Conservation (phyloP, 2,888 invertebrate genomes). For the Bursaphelenchus okinawaensis region DNA sequence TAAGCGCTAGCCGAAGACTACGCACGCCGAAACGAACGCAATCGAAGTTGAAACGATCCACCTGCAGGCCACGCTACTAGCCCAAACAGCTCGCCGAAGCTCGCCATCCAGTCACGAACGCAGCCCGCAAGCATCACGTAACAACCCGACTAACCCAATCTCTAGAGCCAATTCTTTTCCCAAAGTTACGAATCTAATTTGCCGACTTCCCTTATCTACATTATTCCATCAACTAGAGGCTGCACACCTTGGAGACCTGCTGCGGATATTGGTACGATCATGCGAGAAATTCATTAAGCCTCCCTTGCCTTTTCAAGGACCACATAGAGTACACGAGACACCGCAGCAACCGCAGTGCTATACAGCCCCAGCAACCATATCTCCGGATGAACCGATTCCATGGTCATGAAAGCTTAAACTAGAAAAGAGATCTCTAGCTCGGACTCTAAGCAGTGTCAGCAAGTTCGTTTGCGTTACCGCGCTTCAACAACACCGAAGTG, state of each 20-base stretch:
- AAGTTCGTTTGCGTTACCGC: slow-evolving; percentile 59
- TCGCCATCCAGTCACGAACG: slow-evolving; percentile 52
- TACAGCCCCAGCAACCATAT: slow-evolving; percentile 59
- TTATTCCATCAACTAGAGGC: slow-evolving; percentile 54
- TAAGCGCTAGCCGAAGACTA: slow-evolving; percentile 63
- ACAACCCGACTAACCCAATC: slow-evolving; percentile 67
- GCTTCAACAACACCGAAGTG: slow-evolving; percentile 19
- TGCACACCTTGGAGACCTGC: slow-evolving; percentile 71
- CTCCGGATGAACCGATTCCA: slow-evolving; percentile 61
- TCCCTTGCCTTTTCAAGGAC: slow-evolving; percentile 61
- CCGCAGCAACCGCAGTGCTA: slow-evolving; percentile 60
- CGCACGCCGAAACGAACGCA: slow-evolving; percentile 35
- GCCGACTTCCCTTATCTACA: slow-evolving; percentile 54
- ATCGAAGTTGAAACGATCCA: slow-evolving; percentile 56
- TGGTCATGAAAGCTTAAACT: slow-evolving; percentile 47
- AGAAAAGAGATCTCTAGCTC: slow-evolving; percentile 62
- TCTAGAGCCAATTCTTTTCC: slow-evolving; percentile 73
- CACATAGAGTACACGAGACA: slow-evolving; percentile 54
- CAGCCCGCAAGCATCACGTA: slow-evolving; percentile 60
- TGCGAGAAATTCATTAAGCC: slow-evolving; percentile 59
- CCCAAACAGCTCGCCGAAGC: slow-evolving; percentile 40
- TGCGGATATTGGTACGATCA: slow-evolving; percentile 71
- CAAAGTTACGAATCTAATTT: slow-evolving; percentile 64
- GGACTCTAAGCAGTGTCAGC: slow-evolving; percentile 58
- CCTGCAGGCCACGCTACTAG: slow-evolving; percentile 50